Percentiles rank a stretch among this genome's conserved stretches.
Evolutionary conservation across 2,888 invertebrate species (phyloP).

Genomic region (Prosapia bicincta): DNA sequence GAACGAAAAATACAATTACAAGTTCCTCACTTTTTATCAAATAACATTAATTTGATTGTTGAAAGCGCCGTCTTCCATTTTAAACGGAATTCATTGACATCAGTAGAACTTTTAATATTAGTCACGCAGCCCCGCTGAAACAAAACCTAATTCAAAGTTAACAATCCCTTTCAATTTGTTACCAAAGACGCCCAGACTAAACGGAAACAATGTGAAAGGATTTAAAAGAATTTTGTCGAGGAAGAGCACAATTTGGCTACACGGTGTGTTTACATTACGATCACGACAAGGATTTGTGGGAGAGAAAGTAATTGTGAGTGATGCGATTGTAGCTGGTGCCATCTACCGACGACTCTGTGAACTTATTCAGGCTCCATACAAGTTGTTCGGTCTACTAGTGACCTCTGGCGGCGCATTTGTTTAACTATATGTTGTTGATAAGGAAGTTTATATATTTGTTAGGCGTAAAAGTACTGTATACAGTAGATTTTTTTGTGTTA

Average conservation of each 20-base stretch:
- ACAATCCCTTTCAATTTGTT: not conserved
- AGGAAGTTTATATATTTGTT: not conserved
- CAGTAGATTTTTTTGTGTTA: too few relatives aligned
- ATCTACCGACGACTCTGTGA: constrained; percentile 3
- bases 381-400: not conserved
- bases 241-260: not conserved
- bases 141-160: not conserved
- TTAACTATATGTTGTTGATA: not conserved
- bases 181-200: not conserved
- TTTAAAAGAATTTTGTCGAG: not conserved
- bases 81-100: too few relatives aligned
- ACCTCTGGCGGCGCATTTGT: not conserved
- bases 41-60: too few relatives aligned
- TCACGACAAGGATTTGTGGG: not conserved
- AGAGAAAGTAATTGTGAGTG: not conserved
- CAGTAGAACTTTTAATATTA: too few relatives aligned
- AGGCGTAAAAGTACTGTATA: too few relatives aligned
- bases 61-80: too few relatives aligned
- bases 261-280: not conserved
- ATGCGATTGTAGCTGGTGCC: not conserved
- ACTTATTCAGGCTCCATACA: constrained; percentile 1
- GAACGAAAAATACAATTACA: too few relatives aligned
- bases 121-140: too few relatives aligned
- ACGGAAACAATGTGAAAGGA: not conserved
- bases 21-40: too few relatives aligned